Base-by-base conservation (phyloP, 2,888 invertebrate species). In the Mythimna impura region DNA sequence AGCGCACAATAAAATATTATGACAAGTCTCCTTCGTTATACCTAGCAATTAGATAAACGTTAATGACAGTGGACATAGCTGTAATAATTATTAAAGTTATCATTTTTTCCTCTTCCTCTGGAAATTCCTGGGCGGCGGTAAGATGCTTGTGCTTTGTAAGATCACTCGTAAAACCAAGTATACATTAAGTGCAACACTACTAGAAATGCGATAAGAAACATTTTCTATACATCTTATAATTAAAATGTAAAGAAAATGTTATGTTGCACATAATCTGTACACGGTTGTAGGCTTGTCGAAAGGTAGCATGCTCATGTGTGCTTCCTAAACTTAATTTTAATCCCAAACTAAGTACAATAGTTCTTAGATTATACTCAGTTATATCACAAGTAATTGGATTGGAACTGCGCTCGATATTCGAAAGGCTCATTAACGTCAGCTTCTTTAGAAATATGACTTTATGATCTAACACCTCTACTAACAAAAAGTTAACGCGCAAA, bases 101-200 rank as follows among this genome's bases (percentile, higher is more conserved):
- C 12, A 55, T 73, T 52, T 86, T 93, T 92, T 92, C 90, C 89
- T 89, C 89, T 91, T 89, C 78, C 83, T 83, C 82, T 77, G 78
- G 78, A 78, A 77, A 78, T 84, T 83, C 78, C 80, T 81, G 87
- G 91, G 85, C 88, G 84, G 86, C 85, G 94, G 94, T 94, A 93
- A 95, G 95, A 91, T 93, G 93, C 92, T 88, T 90, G 89, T 94
- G 92, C 88, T 92, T 91, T 86, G 93, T 93, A 91, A 91, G 89
- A 84, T 76, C 79, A 77, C 67, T 74, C 47, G 76, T 78, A 78
- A 72, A 36, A 17, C 36, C n/a, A 22, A 34, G 30, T 34, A 6
- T 22, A 54, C 36, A 65, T 36, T 65, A 52, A 22, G 36, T 54
- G 65, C 52, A 54, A 22, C 10, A 71, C 0, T 14, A 40, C 9